Percentiles rank a stretch among this genome's conserved stretches.
Evolutionary conservation across 2,113 vertebrate species (phyloP).

Genomic region (Hydropotes inermis): DNA sequence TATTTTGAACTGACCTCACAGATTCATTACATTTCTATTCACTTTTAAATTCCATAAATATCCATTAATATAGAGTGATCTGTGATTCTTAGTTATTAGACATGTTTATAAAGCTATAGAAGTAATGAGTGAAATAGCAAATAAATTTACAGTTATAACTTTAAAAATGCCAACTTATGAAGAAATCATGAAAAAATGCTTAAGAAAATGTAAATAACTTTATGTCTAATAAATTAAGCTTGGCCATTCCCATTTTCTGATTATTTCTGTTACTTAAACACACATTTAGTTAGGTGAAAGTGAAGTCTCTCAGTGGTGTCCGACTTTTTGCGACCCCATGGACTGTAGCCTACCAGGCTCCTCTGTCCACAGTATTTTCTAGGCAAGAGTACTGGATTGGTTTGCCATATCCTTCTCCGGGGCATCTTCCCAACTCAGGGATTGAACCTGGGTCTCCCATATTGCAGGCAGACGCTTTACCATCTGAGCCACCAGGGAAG

Average conservation of each 20-base stretch:
- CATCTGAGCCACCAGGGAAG: neutral
- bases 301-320: neutral
- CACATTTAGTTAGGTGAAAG: neutral
- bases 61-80: neutral
- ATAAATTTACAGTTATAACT: neutral
- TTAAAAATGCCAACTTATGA: neutral
- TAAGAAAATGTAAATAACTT: neutral
- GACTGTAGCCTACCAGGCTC: neutral
- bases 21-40: neutral
- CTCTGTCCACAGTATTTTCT: neutral
- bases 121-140: neutral
- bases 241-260: neutral
- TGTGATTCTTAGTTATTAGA: neutral
- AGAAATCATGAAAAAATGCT: neutral
- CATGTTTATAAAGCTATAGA: neutral
- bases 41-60: neutral
- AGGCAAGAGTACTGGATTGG: neutral
- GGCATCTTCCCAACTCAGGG: neutral
- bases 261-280: slow-evolving; percentile 50
- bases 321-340: neutral
- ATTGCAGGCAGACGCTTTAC: rapidly evolving
- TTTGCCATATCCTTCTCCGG: neutral
- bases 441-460: neutral
- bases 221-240: neutral
- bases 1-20: neutral